These are phyloP conservation scores for Dicranocentrus wangi DNA, from an alignment of 2,888 invertebrate genomes.

Conservation along the genomic window DNA sequence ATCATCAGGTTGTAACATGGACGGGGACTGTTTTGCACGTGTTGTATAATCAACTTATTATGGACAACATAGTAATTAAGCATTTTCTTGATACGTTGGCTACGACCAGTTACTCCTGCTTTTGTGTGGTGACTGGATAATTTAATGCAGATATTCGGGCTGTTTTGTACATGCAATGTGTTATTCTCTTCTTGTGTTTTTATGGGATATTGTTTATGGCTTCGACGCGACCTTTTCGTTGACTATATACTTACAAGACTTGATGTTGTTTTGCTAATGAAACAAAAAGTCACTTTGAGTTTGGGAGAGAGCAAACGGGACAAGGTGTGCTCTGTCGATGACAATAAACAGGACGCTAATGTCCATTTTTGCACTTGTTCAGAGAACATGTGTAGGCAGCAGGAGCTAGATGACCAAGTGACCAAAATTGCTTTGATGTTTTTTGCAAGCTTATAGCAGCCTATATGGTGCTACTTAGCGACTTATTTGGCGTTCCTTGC, in stretches of 20 bases:
- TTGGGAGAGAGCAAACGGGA: slow-evolving; percentile 5
- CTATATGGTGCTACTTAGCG: too few species aligned
- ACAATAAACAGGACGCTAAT: slow-evolving; percentile 3
- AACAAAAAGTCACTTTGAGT: slow-evolving; percentile 3
- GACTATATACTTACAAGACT: not conserved
- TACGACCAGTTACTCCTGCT: not conserved
- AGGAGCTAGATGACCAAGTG: not conserved
- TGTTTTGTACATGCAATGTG: not conserved
- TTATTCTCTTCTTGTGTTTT: not conserved
- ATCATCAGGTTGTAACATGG: not conserved
- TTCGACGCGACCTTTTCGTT: not conserved
- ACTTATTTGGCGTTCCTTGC: too few species aligned
- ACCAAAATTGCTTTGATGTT: not conserved
- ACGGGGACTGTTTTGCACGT: slow-evolving; percentile 5
- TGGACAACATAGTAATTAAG: too few species aligned
- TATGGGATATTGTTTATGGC: not conserved
- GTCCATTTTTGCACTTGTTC: slow-evolving; percentile 38
- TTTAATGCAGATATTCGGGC: not conserved
- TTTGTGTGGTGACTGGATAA: slow-evolving; percentile 5
- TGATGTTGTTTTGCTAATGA: not conserved
- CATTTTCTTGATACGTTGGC: not conserved
- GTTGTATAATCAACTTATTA: not conserved
- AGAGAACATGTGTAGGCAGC: slow-evolving; percentile 6
- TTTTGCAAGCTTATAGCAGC: not conserved
- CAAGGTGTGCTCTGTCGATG: not conserved